These are phyloP conservation scores for Acanthurus lineatus DNA, from an alignment of 2,797 vertebrate species.

Conservation along the genomic window DNA sequence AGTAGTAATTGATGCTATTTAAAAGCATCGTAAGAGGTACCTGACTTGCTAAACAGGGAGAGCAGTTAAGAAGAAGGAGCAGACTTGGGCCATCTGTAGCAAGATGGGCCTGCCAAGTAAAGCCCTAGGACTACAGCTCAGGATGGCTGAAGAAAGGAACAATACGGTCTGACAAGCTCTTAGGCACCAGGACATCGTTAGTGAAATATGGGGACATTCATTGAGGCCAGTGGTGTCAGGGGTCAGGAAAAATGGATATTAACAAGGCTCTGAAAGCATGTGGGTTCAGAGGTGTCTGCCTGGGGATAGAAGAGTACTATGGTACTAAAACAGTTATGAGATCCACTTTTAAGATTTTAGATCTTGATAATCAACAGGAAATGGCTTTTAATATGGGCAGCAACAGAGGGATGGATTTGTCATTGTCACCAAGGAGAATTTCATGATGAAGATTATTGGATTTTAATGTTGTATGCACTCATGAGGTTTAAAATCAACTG, in stretches of 20 bases:
- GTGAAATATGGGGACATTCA: constrained; percentile 56
- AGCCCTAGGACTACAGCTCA: constrained; percentile 21
- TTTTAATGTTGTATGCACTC: constrained; percentile 18
- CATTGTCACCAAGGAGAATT: constrained; percentile 29
- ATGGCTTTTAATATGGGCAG: constrained; percentile 19
- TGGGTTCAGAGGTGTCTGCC: constrained; percentile 24
- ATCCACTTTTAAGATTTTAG: constrained; percentile 25
- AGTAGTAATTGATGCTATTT: constrained; percentile 44
- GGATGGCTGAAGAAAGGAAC: constrained; percentile 27
- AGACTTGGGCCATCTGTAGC: constrained; percentile 35
- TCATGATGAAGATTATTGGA: constrained; percentile 28
- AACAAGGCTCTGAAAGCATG: constrained; percentile 38
- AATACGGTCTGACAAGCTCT: constrained; percentile 56
- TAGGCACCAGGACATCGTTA: constrained; percentile 59
- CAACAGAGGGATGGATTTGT: constrained; percentile 20
- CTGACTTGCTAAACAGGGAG: constrained; percentile 32
- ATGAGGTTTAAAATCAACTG: constrained; percentile 6
- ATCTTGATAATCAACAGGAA: constrained; percentile 20
- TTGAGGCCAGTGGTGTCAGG: constrained; percentile 34
- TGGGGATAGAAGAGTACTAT: neutral
- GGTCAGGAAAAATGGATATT: constrained; percentile 46
- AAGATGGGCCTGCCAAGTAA: constrained; percentile 24
- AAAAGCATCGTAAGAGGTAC: constrained; percentile 39
- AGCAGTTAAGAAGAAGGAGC: constrained; percentile 35
- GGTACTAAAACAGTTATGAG: constrained; percentile 10